phyloP scores from a whole-genome alignment of 2,888 invertebrate genomes.

The Micoletzkya japonica region DNA sequence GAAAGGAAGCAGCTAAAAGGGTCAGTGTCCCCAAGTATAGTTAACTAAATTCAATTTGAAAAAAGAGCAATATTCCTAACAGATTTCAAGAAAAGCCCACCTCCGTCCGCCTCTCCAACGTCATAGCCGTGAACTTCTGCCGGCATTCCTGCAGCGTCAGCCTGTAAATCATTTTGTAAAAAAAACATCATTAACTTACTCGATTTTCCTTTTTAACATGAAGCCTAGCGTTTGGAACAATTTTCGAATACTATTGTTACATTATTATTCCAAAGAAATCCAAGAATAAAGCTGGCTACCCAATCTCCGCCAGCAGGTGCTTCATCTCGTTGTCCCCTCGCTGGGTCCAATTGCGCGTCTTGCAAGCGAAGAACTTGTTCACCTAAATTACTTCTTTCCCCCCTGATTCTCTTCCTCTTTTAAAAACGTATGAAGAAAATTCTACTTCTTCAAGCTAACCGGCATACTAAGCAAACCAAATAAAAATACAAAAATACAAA shows the following conservation, averaged over 20 bases:
- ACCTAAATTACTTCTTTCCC: constrained; percentile 17
- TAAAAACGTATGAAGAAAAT: too few species aligned
- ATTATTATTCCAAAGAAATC: too few species aligned
- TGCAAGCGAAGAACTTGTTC: constrained; percentile 50
- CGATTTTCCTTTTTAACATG: constrained; percentile 20
- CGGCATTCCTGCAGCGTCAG: constrained; percentile 52
- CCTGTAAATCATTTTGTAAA: constrained; percentile 38
- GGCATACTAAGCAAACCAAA: too few species aligned
- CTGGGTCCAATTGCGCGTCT: constrained; percentile 57
- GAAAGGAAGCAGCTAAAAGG: too few species aligned
- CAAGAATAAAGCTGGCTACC: constrained; percentile 30
- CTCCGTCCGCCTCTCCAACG: constrained; percentile 45
- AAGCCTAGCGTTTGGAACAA: too few species aligned
- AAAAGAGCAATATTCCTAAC: too few species aligned
- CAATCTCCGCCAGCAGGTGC: constrained; percentile 42
- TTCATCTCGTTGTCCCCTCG: constrained; percentile 49
- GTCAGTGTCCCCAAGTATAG: too few species aligned
- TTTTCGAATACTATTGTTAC: neutral
- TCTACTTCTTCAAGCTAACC: too few species aligned
- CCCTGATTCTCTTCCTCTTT: neutral
- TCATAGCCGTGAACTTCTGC: constrained; percentile 49
- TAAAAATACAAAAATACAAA: too few species aligned
- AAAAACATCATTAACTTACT: neutral
- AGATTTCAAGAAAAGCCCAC: too few species aligned
- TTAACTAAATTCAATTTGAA: too few species aligned